Conservation (phyloP, 2,888 invertebrate genomes). For the Phragmatobia fuliginosa region DNA sequence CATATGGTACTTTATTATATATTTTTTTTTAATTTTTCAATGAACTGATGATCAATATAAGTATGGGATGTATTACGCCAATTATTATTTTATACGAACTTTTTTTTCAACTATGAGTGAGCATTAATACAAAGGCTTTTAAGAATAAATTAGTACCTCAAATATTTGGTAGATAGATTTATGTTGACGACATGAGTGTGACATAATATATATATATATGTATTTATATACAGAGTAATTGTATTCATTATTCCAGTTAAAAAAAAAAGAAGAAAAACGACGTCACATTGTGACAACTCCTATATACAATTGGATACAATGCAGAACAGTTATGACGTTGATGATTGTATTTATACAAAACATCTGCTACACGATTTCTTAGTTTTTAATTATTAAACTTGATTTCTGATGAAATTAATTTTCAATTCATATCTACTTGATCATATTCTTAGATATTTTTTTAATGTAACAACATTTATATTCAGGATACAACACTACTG, state of each 20-base stretch:
- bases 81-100: not conserved
- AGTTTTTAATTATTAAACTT: not conserved
- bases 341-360: not conserved
- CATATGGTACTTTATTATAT: not conserved
- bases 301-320: not conserved
- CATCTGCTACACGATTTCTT: not conserved
- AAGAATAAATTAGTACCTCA: not conserved
- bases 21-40: not conserved
- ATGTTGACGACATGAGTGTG: not conserved
- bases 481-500: not conserved
- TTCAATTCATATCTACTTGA: not conserved
- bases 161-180: not conserved
- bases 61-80: not conserved
- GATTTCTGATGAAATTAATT: not conserved
- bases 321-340: not conserved
- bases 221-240: not conserved
- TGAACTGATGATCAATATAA: not conserved
- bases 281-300: not conserved
- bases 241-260: not conserved
- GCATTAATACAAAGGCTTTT: not conserved
- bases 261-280: too few relatives aligned
- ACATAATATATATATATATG: not conserved
- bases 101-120: not conserved
- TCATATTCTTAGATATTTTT: not conserved
- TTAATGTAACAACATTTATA: not conserved